Conservation (phyloP, 2,113 vertebrate genomes). For the Tamias sibiricus region DNA sequence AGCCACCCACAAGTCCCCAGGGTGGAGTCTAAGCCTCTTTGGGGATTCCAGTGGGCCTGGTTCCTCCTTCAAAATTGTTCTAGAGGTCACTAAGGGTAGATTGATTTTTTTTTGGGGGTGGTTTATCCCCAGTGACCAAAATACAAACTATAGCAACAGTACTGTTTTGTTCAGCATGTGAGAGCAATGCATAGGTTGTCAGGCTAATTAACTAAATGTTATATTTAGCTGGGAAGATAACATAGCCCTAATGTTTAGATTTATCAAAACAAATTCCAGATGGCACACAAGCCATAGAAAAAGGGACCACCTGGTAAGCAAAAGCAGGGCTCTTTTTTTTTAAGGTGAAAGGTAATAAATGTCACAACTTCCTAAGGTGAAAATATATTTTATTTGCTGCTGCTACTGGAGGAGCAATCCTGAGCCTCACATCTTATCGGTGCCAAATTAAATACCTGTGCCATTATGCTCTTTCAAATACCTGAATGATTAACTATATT, state of each 20-base stretch:
- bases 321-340: constrained; percentile 36
- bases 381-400: constrained; percentile 1
- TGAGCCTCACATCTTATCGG: no score
- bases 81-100: not conserved
- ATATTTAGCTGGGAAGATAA: constrained; percentile 71
- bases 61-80: not conserved
- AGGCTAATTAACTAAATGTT: constrained; percentile 68
- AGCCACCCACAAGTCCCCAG: not conserved
- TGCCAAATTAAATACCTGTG: constrained; percentile 15
- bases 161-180: constrained; percentile 51
- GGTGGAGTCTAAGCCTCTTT: not conserved
- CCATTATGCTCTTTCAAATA: constrained; percentile 18
- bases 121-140: not conserved
- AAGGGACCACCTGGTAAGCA: constrained; percentile 62
- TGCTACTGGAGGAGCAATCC: not conserved
- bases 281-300: constrained; percentile 44
- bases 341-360: constrained; percentile 70
- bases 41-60: not conserved
- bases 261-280: constrained; percentile 79
- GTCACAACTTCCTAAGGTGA: constrained; percentile 36
- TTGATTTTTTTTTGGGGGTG: not conserved
- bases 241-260: constrained; percentile 64
- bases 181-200: constrained; percentile 52
- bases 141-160: not conserved
- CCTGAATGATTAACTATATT: not conserved